Base-by-base conservation (phyloP, 2,797 vertebrate species). In the Sebastes itinus region DNA sequence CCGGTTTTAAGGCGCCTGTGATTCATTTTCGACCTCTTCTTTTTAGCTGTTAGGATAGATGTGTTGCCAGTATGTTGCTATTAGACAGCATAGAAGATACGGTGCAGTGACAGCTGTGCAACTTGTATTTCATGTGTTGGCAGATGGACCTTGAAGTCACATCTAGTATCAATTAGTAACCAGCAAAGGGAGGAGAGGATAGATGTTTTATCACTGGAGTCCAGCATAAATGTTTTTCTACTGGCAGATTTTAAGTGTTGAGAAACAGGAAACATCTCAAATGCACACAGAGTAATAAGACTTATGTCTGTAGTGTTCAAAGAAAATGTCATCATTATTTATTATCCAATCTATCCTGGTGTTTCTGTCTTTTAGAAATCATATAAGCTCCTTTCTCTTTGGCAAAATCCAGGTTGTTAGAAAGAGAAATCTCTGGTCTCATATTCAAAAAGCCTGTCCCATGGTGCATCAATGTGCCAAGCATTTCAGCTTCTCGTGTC, bases 151-250 rank as follows among this genome's bases (percentile, higher is more conserved):
- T 42, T 72, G 38, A 66, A 74, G 58, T 33, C 54, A 52, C 62
- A 52, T 66, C 16, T 46, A 22, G 56, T 58, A 70, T 78, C 33
- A 75, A 75, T 80, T 67, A 72, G 27, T 61, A 56, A 74, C 11
- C n/a, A 70, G 16, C 23, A 30, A 2, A 25, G 28, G 22, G 55
- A 72, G 55, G 25, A 70, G 54, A 56, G 20, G 30, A 42, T 30
- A 11, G 8, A 27, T 67, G 32, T 55, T 67, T 46, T 14, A 9
- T 27, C 54, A 4, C 30, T 32, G 1, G 16, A 30, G 23, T 66
- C 60, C 32, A 59, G 30, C 25, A 25, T 28, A n/a, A 2, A 56
- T 32, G 9, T 33, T 28, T n/a, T 49, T 56, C 27, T 38, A 22
- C 28, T n/a, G 10, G 14, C 23, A 42, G 62, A 33, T 33, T 58